These are phyloP conservation scores for Wiebesia pumilae DNA, from an alignment of 1,140 invertebrate species.

Conservation along the genomic window DNA sequence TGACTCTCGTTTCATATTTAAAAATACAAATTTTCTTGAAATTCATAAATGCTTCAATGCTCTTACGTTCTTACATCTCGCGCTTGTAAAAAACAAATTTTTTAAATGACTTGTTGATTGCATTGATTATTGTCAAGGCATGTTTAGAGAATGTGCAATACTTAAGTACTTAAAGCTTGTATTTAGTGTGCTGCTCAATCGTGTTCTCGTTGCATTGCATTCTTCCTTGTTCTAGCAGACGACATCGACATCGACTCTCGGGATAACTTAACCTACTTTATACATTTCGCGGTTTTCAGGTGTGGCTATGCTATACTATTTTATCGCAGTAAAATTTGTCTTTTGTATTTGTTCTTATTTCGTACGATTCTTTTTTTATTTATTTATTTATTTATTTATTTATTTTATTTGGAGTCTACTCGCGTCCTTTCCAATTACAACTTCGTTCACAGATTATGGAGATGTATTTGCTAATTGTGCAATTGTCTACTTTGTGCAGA, in stretches of 20 bases:
- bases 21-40: too few species aligned
- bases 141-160: neutral
- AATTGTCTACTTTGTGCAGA: neutral
- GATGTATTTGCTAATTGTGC: too few species aligned
- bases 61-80: too few species aligned
- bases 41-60: too few species aligned
- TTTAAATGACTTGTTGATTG: too few species aligned
- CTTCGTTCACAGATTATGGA: neutral
- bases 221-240: neutral
- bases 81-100: too few species aligned
- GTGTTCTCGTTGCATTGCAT: neutral
- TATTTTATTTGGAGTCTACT: too few species aligned
- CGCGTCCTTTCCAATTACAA: neutral
- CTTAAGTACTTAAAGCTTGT: neutral
- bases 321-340: neutral
- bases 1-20: too few species aligned
- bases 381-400: too few species aligned
- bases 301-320: neutral
- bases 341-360: neutral
- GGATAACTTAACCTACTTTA: conserved; percentile 14
- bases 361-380: too few species aligned
- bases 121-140: too few species aligned
- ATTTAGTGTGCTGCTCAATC: neutral
- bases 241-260: neutral
- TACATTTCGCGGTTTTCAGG: neutral